phyloP scores from a whole-genome alignment of 1,140 invertebrate genomes.

The Sitophilus oryzae region DNA sequence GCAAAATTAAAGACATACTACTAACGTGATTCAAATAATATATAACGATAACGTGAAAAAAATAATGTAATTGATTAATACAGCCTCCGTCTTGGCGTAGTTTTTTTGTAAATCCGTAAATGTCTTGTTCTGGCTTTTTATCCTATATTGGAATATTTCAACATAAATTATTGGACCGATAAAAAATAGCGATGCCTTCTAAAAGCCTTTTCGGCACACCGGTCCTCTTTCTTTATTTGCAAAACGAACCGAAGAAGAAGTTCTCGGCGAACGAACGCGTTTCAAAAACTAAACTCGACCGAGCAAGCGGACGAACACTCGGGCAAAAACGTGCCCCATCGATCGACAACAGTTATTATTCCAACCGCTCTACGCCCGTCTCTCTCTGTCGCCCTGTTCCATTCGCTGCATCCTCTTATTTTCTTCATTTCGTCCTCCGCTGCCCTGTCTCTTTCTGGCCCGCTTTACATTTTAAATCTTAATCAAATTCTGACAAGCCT shows the following conservation, averaged over 20 bases:
- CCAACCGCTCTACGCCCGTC: neutral
- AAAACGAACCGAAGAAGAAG: neutral
- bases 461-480: conserved; percentile 4
- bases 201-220: too few relatives aligned
- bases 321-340: neutral
- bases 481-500: conserved; percentile 3
- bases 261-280: neutral
- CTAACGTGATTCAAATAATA: too few relatives aligned
- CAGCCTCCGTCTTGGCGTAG: too few relatives aligned
- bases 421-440: neutral
- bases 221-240: too few relatives aligned
- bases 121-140: too few relatives aligned
- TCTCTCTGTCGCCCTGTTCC: neutral
- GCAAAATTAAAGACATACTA: too few relatives aligned
- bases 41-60: too few relatives aligned
- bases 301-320: neutral
- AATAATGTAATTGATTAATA: too few relatives aligned
- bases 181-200: too few relatives aligned
- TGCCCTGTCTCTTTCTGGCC: neutral
- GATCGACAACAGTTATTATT: neutral
- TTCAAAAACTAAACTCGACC: neutral
- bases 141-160: too few relatives aligned
- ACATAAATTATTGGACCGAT: too few relatives aligned
- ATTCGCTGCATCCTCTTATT: neutral
- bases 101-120: too few relatives aligned